These are phyloP conservation scores for Uloborus diversus DNA, from an alignment of 1,140 invertebrate species.

Conservation along the genomic window DNA sequence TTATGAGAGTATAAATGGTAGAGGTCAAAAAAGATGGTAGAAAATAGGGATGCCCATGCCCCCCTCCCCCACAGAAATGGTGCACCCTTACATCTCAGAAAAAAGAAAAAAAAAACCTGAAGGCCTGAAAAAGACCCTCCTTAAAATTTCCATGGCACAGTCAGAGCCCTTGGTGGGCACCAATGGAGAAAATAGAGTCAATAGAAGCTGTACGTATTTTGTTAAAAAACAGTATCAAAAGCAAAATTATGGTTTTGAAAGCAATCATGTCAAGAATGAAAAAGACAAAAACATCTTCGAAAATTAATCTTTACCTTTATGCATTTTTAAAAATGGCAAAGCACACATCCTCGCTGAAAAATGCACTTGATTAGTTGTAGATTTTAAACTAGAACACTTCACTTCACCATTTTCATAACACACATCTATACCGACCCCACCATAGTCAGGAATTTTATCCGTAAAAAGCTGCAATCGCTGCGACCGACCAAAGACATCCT, in stretches of 20 bases:
- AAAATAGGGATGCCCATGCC: too few species aligned
- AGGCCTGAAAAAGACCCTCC: too few species aligned
- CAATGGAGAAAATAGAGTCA: not conserved
- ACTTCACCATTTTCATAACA: not conserved
- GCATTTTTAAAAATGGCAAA: not conserved
- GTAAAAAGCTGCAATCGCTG: too few species aligned
- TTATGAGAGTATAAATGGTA: too few species aligned
- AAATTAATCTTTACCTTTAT: conserved; percentile 7
- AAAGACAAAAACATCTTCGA: not conserved
- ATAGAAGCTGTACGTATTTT: too few species aligned
- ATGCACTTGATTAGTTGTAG: not conserved
- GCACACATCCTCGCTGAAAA: conserved; percentile 1
- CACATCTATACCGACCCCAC: conserved; percentile 6
- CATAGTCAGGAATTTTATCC: conserved; percentile 6
- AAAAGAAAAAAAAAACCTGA: too few species aligned
- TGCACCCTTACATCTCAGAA: too few species aligned
- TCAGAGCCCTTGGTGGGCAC: not conserved
- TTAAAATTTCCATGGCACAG: not conserved
- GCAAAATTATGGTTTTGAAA: not conserved
- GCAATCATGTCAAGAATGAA: not conserved
- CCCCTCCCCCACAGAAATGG: too few species aligned
- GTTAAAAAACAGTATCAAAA: too few species aligned
- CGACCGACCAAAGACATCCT: too few species aligned
- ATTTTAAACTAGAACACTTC: not conserved
- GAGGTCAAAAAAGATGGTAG: too few species aligned